Base-by-base conservation (phyloP, 2,888 invertebrate species). In the Campoplex capitator region DNA sequence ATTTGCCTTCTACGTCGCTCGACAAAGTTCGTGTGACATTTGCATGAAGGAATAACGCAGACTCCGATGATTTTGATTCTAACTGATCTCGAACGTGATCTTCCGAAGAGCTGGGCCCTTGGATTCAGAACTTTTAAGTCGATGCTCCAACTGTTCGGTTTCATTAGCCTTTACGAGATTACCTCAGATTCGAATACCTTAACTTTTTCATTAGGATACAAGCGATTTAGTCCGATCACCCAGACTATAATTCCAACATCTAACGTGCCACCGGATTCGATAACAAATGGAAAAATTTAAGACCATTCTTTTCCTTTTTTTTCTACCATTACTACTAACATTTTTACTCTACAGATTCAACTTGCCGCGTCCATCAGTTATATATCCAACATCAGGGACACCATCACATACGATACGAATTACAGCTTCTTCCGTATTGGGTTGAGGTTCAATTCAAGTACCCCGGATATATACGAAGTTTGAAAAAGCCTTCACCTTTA, bases 401-500 rank as follows among this genome's bases (percentile, higher is more conserved):
- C 38, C 13, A 38, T n/a, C n/a, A 28, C 45, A 42, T 42, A 42
- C n/a, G 13, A 75, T 9, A 23, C 16, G 35, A 48, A 70, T 68
- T 16, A 45, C 28, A 28, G 48, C 28, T 54, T 82, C 62, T 11
- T 45, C 35, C 54, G 23, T 48, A 54, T 51, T 42, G 67, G n/a
- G 13, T 77, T 68, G 13, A n/a, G 45, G n/a, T 62, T 81, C 70
- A 51, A 18, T 67, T 18, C 51, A 62, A 81, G 70, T 81, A 42
- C 23, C 42, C 3, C 35, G 32, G 28, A 77, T 23, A 23, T 23
- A 62, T 81, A 35, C 51, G 32, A 32, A 70, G 54, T 76, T 58
- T 71, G 23, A 48, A 56, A 58, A 38, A 71, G 56, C 76, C 42
- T 35, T 51, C 18, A 42, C 42, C 32, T 73, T 35, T 65, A 56